Conservation (phyloP, 2,888 invertebrate genomes). For the Pterobdella sp. region DNA sequence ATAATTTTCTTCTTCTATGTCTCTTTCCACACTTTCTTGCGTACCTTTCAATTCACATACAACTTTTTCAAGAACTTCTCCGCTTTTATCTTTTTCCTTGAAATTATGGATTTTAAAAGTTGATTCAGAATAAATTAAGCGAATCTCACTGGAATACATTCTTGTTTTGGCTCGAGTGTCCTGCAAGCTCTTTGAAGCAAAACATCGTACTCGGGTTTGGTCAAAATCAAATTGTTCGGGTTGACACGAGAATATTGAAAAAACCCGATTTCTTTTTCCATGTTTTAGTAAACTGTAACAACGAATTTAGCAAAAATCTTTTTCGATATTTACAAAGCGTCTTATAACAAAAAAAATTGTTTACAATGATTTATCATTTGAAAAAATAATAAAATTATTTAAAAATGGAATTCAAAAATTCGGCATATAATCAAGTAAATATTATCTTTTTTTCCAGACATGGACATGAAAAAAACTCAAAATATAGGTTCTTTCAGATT, state of each 20-base stretch:
- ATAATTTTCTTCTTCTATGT: neutral
- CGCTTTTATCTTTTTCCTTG: neutral
- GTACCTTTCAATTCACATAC: neutral
- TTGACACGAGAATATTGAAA: slow-evolving; percentile 17
- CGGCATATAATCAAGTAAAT: neutral
- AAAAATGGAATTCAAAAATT: neutral
- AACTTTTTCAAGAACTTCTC: neutral
- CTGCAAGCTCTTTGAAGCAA: slow-evolving; percentile 15
- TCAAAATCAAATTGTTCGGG: slow-evolving; percentile 17
- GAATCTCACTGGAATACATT: neutral
- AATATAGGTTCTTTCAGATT: slow-evolving; percentile 49
- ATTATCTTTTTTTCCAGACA: slow-evolving; percentile 50
- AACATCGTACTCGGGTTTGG: neutral
- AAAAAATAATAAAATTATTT: neutral
- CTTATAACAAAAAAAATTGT: neutral
- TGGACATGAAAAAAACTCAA: slow-evolving; percentile 50
- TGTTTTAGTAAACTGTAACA: neutral
- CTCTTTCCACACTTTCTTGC: neutral
- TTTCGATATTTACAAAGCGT: neutral
- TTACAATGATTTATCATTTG: neutral
- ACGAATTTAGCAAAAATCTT: too few species aligned
- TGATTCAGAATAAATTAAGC: neutral
- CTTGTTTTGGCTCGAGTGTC: neutral
- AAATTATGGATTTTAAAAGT: neutral
- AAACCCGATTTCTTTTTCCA: slow-evolving; percentile 18